Base-by-base conservation (phyloP, 2,888 invertebrate genomes). In the Drosophila planitibia region DNA sequence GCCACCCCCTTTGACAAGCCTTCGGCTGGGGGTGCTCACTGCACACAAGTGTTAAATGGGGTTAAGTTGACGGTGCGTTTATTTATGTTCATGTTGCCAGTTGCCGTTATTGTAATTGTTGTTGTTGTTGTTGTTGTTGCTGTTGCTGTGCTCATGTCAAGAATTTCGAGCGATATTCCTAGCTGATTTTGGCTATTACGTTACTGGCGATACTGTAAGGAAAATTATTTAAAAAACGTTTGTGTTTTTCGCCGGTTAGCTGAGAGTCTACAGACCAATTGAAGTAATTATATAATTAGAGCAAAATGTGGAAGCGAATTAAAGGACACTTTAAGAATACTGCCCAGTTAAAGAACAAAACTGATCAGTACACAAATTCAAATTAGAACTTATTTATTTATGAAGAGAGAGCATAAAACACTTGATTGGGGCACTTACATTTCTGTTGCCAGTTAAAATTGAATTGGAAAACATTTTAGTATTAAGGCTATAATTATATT, bases 1-100 rank as follows among this genome's bases (percentile, higher is more conserved):
- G 80, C 67, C 51, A 76, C 66, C 73, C 73, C 59, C 57, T 51
- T 30, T 19, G 9, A n/a, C 37, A 5, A 9, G 37, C 52, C 25
- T 25, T 35, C 51, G 19, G 66, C 74, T 60, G 70, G 71, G 60
- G 75, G 69, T 76, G 74, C 66, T 70, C 39, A 30, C 37, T 39
- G 28, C 39, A 57, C n/a, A 39, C 73, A 64, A 82, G 85, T 86
- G 87, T 85, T 87, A 87, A 87, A 88, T 76, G 87, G 87, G 89
- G 87, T 88, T 88, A 88, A 88, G 68, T 84, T 73, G 62, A 64
- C 68, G 65, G 64, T 71, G 80, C 69, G 71, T 71, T 47, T 79
- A 74, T 68, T 69, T 82, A 82, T 85, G 57, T 41, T 32, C 37
- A 54, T 53, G 85, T 88, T 76, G 53, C 51, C 71, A 75, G 39